Conservation (phyloP, 2,797 vertebrate genomes). For the Uromys caudimaculatus region DNA sequence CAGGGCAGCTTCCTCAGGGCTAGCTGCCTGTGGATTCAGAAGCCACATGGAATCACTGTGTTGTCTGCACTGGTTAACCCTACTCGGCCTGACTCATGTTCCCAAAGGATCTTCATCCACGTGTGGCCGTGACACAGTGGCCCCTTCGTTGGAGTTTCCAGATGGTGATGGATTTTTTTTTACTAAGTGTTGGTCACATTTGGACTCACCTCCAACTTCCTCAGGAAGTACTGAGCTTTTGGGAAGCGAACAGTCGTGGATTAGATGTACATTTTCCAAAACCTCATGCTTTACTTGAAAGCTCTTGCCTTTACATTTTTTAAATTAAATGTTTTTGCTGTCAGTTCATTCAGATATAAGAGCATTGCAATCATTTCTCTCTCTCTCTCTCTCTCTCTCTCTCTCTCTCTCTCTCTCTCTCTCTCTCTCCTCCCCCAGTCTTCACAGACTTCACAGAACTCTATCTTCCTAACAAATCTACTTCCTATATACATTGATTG, state of each 20-base stretch:
- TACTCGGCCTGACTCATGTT: background rate
- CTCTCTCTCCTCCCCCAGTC: background rate
- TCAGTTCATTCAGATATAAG: background rate
- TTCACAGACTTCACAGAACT: background rate
- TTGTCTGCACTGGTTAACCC: background rate
- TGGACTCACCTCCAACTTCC: background rate
- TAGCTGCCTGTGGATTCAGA: background rate
- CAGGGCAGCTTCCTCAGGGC: background rate
- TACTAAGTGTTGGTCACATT: background rate
- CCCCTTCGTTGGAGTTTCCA: background rate
- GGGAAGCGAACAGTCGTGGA: background rate
- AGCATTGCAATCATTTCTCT: background rate
- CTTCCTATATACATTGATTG: background rate
- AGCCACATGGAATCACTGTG: rapidly evolving
- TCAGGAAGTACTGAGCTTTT: background rate
- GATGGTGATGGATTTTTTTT: background rate
- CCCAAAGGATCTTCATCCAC: background rate
- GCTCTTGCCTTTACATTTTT: background rate
- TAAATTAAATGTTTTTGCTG: background rate
- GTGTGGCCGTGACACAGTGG: no score
- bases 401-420: no score
- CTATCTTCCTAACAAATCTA: background rate
- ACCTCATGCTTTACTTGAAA: background rate
- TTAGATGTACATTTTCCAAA: background rate
- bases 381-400: no score